phyloP scores from a whole-genome alignment of 1,140 invertebrate species.

The Megalopta genalis region DNA sequence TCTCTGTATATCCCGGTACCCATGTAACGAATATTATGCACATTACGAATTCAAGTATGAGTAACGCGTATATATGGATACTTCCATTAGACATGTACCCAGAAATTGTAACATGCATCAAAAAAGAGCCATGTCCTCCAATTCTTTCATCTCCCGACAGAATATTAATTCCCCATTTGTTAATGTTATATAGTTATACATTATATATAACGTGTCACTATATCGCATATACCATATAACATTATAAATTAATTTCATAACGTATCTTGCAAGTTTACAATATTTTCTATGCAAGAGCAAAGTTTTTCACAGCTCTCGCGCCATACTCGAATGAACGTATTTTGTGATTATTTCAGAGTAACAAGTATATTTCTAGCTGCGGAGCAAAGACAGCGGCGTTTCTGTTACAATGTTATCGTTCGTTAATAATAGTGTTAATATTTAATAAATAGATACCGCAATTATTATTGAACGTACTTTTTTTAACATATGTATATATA shows the following conservation, averaged over 20 bases:
- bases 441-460: constrained; percentile 56
- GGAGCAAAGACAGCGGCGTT: constrained; percentile 54
- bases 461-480: constrained; percentile 38
- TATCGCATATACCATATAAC: constrained; percentile 38
- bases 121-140: no score
- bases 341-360: constrained; percentile 50
- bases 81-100: no score
- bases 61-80: no score
- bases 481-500: constrained; percentile 29
- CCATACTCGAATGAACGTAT: constrained; percentile 23
- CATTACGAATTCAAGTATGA: no score
- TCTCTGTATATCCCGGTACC: no score
- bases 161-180: constrained; percentile 36
- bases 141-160: constrained; percentile 9
- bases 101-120: no score
- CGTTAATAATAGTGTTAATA: constrained; percentile 53
- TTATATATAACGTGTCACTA: constrained; percentile 29
- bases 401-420: constrained; percentile 57
- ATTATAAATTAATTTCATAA: constrained; percentile 29
- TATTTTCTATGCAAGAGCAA: constrained; percentile 25
- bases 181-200: constrained; percentile 25
- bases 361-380: constrained; percentile 52
- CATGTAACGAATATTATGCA: no score
- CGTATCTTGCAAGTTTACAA: constrained; percentile 11
- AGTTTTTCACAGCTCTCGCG: constrained; percentile 30